Base-by-base conservation (phyloP, 2,113 vertebrate species). In the Struthidea cinerea region DNA sequence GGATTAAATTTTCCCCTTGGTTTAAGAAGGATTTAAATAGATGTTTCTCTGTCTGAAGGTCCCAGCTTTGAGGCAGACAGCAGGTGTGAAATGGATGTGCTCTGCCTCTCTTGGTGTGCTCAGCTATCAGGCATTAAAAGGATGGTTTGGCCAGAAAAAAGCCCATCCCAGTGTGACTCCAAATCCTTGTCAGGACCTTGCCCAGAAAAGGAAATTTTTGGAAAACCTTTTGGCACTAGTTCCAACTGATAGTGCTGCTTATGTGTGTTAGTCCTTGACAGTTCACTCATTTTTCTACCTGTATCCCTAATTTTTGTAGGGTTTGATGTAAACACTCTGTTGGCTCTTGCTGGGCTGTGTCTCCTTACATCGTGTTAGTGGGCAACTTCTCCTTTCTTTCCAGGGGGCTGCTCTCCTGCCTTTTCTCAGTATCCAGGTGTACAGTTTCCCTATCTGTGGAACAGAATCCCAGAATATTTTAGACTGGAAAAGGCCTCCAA, bases 1-100 rank as follows among this genome's bases (percentile, higher is more conserved):
- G 59, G 71, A 95, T 80, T 95, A 80, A 39, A 70, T 90, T 67
- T 75, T 84, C 89, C 67, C 76, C 89, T 59, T 90, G 47, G 21
- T 55, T 89, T 86, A 59, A 55, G 68, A 42, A 53, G 80, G 74
- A 53, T 93, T 87, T 68, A 47, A 41, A 23, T 21, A 55, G 65
- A 22, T 41, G 4, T 65, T 87, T 56, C 57, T 90, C 60, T 76
- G 61, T 60, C 44, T 91, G 65, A 41, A 93, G 74, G 74, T 90
- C 65, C 27, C 37, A 79, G 49, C 74, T 71, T 78, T 18, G 77
- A 64, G 49, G 30, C 55, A 32, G 64, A 44, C 47, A 89, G 84
- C 52, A 87, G 57, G 39, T 47, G 44, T 47, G 90, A 63, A 69
- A 35, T 67, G 68, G 50, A 6, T 47, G 64, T 47, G 47, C 52